phyloP scores from a whole-genome alignment of 2,797 vertebrate genomes.

The Hylomyscus alleni region DNA sequence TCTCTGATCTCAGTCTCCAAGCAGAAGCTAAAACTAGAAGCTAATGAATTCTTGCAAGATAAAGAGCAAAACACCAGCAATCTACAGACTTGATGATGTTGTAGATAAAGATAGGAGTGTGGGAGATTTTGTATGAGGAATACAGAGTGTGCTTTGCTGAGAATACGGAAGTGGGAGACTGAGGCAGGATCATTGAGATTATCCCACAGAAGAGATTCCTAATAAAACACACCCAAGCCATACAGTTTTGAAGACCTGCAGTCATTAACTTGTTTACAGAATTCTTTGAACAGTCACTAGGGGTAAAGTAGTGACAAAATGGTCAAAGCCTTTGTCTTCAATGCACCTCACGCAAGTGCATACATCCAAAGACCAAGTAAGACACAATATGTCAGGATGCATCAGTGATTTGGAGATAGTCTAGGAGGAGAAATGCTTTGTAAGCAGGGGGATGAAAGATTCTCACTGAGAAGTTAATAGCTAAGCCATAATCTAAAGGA shows the following conservation, averaged over 20 bases:
- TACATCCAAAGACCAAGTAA: background rate
- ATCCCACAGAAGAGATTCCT: background rate
- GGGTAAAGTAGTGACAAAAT: background rate
- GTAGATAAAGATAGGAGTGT: background rate
- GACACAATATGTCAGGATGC: background rate
- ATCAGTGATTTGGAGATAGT: background rate
- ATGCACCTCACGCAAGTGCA: background rate
- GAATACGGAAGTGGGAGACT: background rate
- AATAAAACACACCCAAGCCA: background rate
- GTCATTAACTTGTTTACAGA: background rate
- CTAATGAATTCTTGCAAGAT: constrained; percentile 46
- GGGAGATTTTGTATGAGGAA: background rate
- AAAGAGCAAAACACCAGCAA: background rate
- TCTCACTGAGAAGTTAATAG: background rate
- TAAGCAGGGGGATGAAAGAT: background rate
- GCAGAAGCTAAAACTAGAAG: constrained; percentile 39
- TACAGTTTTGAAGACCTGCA: constrained; percentile 9
- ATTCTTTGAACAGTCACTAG: background rate
- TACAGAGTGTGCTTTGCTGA: background rate
- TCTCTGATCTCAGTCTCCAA: background rate
- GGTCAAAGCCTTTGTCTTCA: background rate
- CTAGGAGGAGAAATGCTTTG: background rate
- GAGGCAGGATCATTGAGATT: background rate
- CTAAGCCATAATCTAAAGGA: background rate
- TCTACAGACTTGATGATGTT: background rate